These are phyloP conservation scores for Phocides pigmalion DNA, from an alignment of 1,140 invertebrate genomes.

Conservation along the genomic window DNA sequence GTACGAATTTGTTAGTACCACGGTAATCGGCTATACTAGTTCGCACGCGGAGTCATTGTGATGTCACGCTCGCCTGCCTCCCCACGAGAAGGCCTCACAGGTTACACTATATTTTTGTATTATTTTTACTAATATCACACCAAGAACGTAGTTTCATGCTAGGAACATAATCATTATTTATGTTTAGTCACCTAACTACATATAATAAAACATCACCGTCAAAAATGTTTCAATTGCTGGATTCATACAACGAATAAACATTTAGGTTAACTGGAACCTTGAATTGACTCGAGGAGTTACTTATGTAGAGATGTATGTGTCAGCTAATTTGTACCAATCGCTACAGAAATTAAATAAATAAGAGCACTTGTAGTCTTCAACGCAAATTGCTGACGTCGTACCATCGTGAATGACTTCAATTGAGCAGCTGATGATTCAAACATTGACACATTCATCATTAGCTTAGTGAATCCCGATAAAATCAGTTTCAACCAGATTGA, in stretches of 20 bases:
- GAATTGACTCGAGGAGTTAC: too few relatives aligned
- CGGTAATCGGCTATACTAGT: slow-evolving; percentile 13
- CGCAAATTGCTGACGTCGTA: slow-evolving; percentile 39
- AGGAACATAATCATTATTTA: too few relatives aligned
- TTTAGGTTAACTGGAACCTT: too few relatives aligned
- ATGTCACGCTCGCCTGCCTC: slow-evolving; percentile 38
- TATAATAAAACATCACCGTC: too few relatives aligned
- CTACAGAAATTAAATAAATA: slow-evolving; percentile 37
- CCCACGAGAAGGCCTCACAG: slow-evolving; percentile 41
- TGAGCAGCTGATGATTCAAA: slow-evolving; percentile 59
- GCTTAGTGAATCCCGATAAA: slow-evolving; percentile 37
- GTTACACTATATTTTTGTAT: slow-evolving; percentile 22
- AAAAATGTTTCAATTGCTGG: too few relatives aligned
- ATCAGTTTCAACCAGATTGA: slow-evolving; percentile 30
- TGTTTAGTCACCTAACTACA: too few relatives aligned
- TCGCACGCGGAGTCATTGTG: slow-evolving; percentile 37
- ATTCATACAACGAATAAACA: too few relatives aligned
- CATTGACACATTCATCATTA: slow-evolving; percentile 52
- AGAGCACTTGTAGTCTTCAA: slow-evolving; percentile 35
- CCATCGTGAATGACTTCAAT: slow-evolving; percentile 42
- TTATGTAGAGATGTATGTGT: background rate
- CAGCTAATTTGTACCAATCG: slow-evolving; percentile 33
- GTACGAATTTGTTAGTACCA: background rate
- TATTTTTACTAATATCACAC: slow-evolving; percentile 15
- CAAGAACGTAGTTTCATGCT: slow-evolving; percentile 1